Base-by-base conservation (phyloP, 2,797 vertebrate species). In the Muraenolepis orangiensis region DNA sequence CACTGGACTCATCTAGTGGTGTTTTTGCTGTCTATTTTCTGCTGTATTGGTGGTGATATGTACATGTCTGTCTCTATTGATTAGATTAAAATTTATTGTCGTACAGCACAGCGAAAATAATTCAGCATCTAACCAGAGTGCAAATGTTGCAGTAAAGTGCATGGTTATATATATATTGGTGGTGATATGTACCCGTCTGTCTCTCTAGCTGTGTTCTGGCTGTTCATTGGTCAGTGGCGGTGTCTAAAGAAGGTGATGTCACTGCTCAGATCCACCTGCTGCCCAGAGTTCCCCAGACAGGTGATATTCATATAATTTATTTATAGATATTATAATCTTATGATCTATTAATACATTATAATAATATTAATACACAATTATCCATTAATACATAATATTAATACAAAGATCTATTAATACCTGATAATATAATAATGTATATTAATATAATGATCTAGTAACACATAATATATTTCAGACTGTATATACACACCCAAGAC, bases 251-350 rank as follows among this genome's bases (percentile, higher is more conserved):
- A 32, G 96, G 96, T 23, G 82, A 28, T 30, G 90, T 95, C 1
- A 84, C 46, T 0, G 94, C 95, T 0, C 86, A 91, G 71, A 82
- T 99, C 78, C 91, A 96, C 78, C 93, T 99, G 74, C 89, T 98
- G 82, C 84, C 94, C 31, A 95, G 95, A 91, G 88, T 96, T 76
- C 94, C 96, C 0, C 80, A 91, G 70, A 85, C 30, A 94, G 97
- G 98, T 97, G 90, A 89, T 86, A 34, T 16, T 4, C 26, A 31
- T 57, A n/a, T n/a, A n/a, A n/a, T n/a, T n/a, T n/a, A n/a, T n/a
- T n/a, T n/a, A n/a, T n/a, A n/a, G n/a, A n/a, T n/a, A n/a, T n/a
- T 2, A 23, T 57, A 23, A 7, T 57, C n/a, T 23, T n/a, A 23
- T n/a, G 18, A 23, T 23, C 20, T 57, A 57, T 57, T n/a, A 57